Conservation (phyloP, 2,888 invertebrate species). For the Netelia virgata region DNA sequence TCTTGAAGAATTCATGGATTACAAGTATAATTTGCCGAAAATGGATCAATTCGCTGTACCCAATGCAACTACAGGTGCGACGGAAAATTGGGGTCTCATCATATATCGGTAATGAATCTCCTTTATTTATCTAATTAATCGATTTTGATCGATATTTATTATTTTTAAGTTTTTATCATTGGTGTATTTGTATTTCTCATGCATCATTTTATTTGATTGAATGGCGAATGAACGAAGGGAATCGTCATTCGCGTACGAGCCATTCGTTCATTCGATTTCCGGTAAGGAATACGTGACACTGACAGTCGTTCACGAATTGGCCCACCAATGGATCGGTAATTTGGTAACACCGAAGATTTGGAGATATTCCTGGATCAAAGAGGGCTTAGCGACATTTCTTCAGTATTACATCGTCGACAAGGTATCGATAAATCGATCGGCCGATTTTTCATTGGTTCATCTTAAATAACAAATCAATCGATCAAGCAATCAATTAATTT, state of each 20-base stretch:
- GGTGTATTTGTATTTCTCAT: no score
- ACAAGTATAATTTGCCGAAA: constrained; percentile 92
- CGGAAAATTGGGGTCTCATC: constrained; percentile 97
- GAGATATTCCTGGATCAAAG: constrained; percentile 80
- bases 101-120: constrained; percentile 88
- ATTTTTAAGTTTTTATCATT: no score
- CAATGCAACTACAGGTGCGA: constrained; percentile 94
- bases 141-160: not conserved
- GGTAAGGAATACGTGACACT: constrained; percentile 68
- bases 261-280: constrained; percentile 58
- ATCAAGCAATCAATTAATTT: not conserved
- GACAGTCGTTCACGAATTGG: constrained; percentile 85
- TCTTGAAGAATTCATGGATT: constrained; percentile 91
- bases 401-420: constrained; percentile 82
- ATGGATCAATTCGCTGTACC: constrained; percentile 90
- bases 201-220: no score
- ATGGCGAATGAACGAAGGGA: constrained; percentile 28
- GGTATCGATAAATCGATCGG: constrained; percentile 71
- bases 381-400: constrained; percentile 85
- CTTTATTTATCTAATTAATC: not conserved
- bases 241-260: constrained; percentile 61
- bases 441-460: not conserved
- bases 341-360: constrained; percentile 77
- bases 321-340: constrained; percentile 85
- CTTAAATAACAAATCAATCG: not conserved